These are phyloP conservation scores for Hemitrygon akajei DNA, from an alignment of 2,797 vertebrate species.

Conservation along the genomic window DNA sequence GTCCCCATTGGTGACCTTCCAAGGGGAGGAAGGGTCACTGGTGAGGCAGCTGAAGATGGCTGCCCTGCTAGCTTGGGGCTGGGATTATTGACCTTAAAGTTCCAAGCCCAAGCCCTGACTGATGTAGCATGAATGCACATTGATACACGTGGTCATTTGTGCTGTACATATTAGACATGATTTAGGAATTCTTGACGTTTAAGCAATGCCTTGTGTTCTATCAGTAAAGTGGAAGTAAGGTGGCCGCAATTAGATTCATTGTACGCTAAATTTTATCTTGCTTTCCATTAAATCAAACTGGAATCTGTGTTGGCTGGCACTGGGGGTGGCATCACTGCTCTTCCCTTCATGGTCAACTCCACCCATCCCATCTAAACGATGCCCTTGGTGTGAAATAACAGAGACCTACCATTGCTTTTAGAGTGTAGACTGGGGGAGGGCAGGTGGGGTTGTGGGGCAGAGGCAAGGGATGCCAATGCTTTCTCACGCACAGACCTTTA, in stretches of 20 bases:
- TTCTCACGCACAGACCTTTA: too few species aligned
- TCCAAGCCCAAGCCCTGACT: not conserved
- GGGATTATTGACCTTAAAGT: not conserved
- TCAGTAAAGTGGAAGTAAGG: not conserved
- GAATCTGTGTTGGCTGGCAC: not conserved
- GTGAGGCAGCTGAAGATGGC: too few species aligned
- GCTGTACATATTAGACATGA: not conserved
- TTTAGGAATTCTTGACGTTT: not conserved
- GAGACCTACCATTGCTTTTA: not conserved
- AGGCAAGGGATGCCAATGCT: not conserved
- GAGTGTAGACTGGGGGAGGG: not conserved
- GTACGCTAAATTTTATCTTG: not conserved
- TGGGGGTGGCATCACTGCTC: not conserved
- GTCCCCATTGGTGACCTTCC: too few species aligned
- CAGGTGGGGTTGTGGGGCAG: too few species aligned
- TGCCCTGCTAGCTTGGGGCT: too few species aligned
- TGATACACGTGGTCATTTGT: not conserved
- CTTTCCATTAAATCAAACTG: not conserved
- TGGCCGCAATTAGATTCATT: not conserved
- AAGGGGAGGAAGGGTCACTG: too few species aligned
- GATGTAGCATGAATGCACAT: not conserved
- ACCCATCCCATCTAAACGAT: not conserved
- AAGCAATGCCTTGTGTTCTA: not conserved
- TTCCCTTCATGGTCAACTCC: not conserved
- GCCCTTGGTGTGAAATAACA: not conserved